phyloP scores from a whole-genome alignment of 1,140 invertebrate genomes.

The Drosophila nigrodunni region DNA sequence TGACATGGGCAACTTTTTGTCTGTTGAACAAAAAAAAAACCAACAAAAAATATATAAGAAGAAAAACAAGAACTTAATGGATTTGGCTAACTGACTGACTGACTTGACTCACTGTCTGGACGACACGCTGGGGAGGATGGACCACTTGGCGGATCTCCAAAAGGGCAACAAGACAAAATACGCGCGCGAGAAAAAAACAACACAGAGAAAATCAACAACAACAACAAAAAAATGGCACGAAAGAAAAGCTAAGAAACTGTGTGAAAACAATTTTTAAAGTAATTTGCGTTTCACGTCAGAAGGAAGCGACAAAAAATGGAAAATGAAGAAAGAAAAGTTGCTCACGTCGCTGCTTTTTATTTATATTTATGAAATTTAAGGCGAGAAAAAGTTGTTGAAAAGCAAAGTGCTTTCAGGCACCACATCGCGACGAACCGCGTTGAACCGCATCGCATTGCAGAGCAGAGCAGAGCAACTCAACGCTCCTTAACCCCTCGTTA shows the following conservation, averaged over 20 bases:
- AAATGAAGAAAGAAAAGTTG: constrained; percentile 3
- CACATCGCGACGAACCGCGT: constrained; percentile 1
- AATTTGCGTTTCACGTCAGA: constrained; percentile 69
- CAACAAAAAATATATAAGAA: constrained; percentile 34
- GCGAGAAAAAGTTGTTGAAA: constrained; percentile 58
- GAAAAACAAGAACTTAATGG: constrained; percentile 74
- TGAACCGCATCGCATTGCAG: too few species aligned
- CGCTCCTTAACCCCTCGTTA: constrained; percentile 15
- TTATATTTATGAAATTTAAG: constrained; percentile 46
- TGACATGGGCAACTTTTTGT: constrained; percentile 63
- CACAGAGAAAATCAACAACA: too few species aligned
- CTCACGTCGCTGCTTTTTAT: constrained; percentile 42
- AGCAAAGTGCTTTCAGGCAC: constrained; percentile 46
- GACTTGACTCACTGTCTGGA: constrained; percentile 33
- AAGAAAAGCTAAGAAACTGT: constrained; percentile 52
- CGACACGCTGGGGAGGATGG: constrained; percentile 24
- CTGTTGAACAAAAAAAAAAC: constrained; percentile 55
- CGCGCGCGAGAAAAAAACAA: constrained; percentile 31
- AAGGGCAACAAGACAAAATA: constrained; percentile 66
- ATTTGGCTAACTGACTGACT: constrained; percentile 66
- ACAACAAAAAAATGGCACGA: background rate
- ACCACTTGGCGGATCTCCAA: constrained; percentile 60
- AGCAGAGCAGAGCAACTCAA: background rate
- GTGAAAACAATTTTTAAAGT: constrained; percentile 67
- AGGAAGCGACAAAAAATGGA: constrained; percentile 28